phyloP scores from a whole-genome alignment of 2,888 invertebrate genomes.

The Luperina nickerlii region DNA sequence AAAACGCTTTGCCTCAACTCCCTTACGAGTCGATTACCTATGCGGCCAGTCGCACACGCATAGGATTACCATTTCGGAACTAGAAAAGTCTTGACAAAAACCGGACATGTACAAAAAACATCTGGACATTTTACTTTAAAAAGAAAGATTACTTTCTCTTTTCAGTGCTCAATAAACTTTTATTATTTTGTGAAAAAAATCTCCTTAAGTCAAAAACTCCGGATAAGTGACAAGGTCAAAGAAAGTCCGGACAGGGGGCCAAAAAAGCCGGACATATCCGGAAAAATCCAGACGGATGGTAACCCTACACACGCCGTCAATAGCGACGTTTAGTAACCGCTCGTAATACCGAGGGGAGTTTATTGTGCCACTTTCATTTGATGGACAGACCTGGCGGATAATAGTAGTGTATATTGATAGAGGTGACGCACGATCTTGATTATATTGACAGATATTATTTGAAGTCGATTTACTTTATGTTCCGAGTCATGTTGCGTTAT shows the following conservation, averaged over 20 bases:
- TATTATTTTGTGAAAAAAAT: background rate
- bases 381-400: constrained; percentile 39
- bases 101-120: background rate
- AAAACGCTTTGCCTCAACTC: constrained; percentile 44
- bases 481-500: background rate
- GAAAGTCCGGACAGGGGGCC: too few species aligned
- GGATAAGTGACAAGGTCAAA: background rate
- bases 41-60: constrained; percentile 35
- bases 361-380: constrained; percentile 53
- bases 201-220: background rate
- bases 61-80: background rate
- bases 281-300: background rate
- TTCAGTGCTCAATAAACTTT: background rate
- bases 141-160: background rate
- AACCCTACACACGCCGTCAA: constrained; percentile 32
- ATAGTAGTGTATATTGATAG: constrained; percentile 33
- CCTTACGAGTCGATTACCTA: constrained; percentile 50
- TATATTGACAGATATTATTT: constrained; percentile 36
- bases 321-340: constrained; percentile 50
- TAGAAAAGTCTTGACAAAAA: background rate
- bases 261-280: background rate
- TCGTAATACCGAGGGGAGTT: constrained; percentile 48
- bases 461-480: constrained; percentile 17
- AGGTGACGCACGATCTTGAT: constrained; percentile 51
- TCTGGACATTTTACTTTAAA: background rate